Evolutionary conservation across 1,140 invertebrate species (phyloP).

Genomic region (Hesperophylax magnus): DNA sequence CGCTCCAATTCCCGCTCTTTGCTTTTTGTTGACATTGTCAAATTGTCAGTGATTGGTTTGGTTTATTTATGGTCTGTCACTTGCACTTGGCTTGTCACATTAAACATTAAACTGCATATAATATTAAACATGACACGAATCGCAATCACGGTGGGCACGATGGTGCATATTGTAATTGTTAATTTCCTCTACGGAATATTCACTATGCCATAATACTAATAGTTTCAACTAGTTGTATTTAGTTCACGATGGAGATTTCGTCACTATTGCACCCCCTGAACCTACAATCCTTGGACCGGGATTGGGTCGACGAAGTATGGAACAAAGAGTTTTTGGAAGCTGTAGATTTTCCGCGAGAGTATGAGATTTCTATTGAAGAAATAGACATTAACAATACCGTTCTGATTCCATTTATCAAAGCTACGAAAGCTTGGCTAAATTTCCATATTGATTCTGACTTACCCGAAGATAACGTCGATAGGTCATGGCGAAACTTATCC

Average conservation of each 20-base stretch:
- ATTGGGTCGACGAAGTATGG: slow-evolving; percentile 51
- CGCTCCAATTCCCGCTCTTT: no score
- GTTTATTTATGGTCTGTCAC: no score
- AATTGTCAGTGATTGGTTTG: no score
- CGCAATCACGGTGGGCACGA: no score
- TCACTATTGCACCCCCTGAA: slow-evolving; percentile 18
- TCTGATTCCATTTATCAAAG: slow-evolving; percentile 25
- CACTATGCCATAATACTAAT: no score
- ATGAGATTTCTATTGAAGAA: slow-evolving; percentile 15
- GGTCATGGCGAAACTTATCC: slow-evolving; percentile 40
- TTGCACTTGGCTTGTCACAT: no score
- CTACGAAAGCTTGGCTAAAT: slow-evolving; percentile 9
- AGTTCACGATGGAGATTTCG: slow-evolving; percentile 23
- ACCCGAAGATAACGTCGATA: neutral
- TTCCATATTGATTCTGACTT: neutral
- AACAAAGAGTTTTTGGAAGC: slow-evolving; percentile 51
- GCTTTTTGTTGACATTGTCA: no score
- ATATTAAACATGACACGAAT: no score
- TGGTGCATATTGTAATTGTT: no score
- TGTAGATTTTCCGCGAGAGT: slow-evolving; percentile 39
- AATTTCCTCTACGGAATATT: no score
- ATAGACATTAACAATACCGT: neutral
- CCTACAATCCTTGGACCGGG: slow-evolving; percentile 18
- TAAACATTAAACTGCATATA: no score
- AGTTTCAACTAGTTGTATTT: no score